phyloP scores from a whole-genome alignment of 2,888 invertebrate species.

The Ichneumon xanthorius region DNA sequence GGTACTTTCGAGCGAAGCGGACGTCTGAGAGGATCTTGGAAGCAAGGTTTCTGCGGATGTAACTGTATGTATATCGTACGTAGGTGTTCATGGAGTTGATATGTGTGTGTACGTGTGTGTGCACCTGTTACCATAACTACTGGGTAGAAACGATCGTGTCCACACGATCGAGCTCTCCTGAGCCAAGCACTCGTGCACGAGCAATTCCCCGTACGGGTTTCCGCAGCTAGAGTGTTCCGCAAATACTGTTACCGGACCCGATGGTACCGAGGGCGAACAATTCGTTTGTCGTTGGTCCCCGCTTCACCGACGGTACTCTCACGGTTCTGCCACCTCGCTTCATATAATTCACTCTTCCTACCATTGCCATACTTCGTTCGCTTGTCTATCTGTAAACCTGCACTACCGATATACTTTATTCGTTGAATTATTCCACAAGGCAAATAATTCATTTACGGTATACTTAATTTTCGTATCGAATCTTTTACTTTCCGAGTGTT shows the following conservation, averaged over 20 bases:
- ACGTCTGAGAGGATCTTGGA: slow-evolving; percentile 1
- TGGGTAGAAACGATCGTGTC: slow-evolving; percentile 38
- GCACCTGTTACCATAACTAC: slow-evolving; percentile 20
- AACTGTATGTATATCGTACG: background rate
- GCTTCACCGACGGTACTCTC: slow-evolving; percentile 7
- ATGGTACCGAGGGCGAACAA: slow-evolving; percentile 70
- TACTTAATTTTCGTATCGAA: background rate
- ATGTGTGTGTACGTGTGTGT: background rate
- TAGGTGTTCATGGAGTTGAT: background rate
- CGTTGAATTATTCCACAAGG: background rate
- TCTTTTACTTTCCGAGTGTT: background rate
- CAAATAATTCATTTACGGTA: background rate
- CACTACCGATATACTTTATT: background rate
- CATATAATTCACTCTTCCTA: slow-evolving; percentile 2
- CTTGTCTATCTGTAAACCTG: background rate
- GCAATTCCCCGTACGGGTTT: slow-evolving; percentile 64
- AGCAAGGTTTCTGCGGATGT: background rate
- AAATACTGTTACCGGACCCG: slow-evolving; percentile 77
- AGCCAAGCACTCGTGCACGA: slow-evolving; percentile 56
- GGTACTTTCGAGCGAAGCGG: background rate
- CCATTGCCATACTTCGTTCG: slow-evolving; percentile 6
- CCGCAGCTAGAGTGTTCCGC: slow-evolving; percentile 75
- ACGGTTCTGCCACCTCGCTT: slow-evolving; percentile 19
- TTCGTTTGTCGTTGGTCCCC: slow-evolving; percentile 65
- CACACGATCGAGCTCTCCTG: slow-evolving; percentile 43